A percentile compares a stretch with the other conserved stretches of the same genome.
These are phyloP conservation scores for Macroramphosus scolopax DNA, from an alignment of 2,797 vertebrate genomes.

Conservation along the genomic window DNA sequence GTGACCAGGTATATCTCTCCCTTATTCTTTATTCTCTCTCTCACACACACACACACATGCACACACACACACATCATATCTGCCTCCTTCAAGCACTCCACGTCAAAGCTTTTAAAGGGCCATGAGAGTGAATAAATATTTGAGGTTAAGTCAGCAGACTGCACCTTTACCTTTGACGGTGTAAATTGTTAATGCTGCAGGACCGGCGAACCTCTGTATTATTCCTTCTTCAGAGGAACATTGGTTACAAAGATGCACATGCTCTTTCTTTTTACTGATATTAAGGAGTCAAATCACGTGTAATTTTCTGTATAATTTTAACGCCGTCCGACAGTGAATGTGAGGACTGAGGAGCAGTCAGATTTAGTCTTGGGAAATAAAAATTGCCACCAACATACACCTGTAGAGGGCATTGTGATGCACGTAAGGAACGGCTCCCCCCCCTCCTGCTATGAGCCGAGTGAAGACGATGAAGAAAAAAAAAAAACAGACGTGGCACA, in stretches of 20 bases:
- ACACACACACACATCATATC: slow-evolving; percentile 20
- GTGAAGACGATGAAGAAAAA: slow-evolving; percentile 39
- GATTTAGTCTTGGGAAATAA: slow-evolving; percentile 10
- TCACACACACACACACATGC: neutral
- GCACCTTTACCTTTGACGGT: slow-evolving; percentile 45
- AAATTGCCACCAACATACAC: slow-evolving; percentile 36
- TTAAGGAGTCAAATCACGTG: slow-evolving; percentile 23
- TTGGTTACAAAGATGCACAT: slow-evolving; percentile 20
- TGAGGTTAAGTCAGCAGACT: slow-evolving; percentile 60
- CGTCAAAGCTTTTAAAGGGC: slow-evolving; percentile 60
- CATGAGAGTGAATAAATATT: slow-evolving; percentile 73
- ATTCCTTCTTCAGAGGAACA: slow-evolving; percentile 22
- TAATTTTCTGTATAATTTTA: neutral
- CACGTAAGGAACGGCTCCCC: slow-evolving; percentile 32
- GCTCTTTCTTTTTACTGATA: slow-evolving; percentile 12
- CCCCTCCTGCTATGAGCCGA: slow-evolving; percentile 26
- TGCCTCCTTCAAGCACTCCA: slow-evolving; percentile 40
- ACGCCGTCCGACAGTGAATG: too few relatives aligned
- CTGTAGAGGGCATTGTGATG: slow-evolving; percentile 71
- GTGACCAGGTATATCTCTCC: slow-evolving; percentile 41
- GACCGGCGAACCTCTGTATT: slow-evolving; percentile 32
- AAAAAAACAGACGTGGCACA: slow-evolving; percentile 47
- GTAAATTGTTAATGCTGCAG: slow-evolving; percentile 64
- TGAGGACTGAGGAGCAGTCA: slow-evolving; percentile 1
- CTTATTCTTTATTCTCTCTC: neutral